Evolutionary conservation across 2,888 invertebrate species (phyloP), one percentile per base, ranked within the genome.

Genomic region (Caenorhabditis macrosperma): DNA sequence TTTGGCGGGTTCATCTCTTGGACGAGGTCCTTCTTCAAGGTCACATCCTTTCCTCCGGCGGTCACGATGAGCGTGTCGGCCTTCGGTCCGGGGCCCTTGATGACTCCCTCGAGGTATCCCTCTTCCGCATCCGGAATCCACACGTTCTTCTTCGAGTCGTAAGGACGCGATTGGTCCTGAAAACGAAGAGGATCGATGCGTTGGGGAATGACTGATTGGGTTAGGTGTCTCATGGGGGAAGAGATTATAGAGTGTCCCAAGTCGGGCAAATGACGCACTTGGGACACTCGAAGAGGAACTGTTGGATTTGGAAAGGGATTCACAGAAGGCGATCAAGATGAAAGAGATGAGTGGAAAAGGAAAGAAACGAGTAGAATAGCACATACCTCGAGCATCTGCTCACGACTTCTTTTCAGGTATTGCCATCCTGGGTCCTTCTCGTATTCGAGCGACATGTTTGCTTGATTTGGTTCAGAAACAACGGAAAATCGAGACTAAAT

Each of bases 121-220:
- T 98, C 97, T 93, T 97, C 97, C 91, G 96, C 95, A 92, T 96
- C 95, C 91, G 97, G 96, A 88, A 98, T 95, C 98, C 98, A 99
- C 93, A 96, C 96, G 91, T 95, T 95, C 93, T 98, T 99, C 94
- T 99, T 99, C 93, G 95, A 96, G 94, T 97, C 97, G 94, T 97
- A 97, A 90, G 97, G 97, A 93, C 96, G 96, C 93, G 95, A 95
- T 93, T 97, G 96, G 93, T 97, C 97, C 93, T 96, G 76, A 9
- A 76, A 75, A 17, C 7, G 24, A 15, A 12, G 26, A 33, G 24
- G 26, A 22, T n/a, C n/a, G n/a, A n/a, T n/a, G n/a, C n/a, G n/a
- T n/a, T n/a, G n/a, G n/a, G n/a, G n/a, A n/a, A n/a, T n/a, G 26
- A 55, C 20, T 44, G 35, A 69, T 38, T 38, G 20, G n/a, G 57